Evolutionary conservation across 2,113 vertebrate species (phyloP), one percentile per base, ranked within the genome.

Genomic region (Pithys albifrons): DNA sequence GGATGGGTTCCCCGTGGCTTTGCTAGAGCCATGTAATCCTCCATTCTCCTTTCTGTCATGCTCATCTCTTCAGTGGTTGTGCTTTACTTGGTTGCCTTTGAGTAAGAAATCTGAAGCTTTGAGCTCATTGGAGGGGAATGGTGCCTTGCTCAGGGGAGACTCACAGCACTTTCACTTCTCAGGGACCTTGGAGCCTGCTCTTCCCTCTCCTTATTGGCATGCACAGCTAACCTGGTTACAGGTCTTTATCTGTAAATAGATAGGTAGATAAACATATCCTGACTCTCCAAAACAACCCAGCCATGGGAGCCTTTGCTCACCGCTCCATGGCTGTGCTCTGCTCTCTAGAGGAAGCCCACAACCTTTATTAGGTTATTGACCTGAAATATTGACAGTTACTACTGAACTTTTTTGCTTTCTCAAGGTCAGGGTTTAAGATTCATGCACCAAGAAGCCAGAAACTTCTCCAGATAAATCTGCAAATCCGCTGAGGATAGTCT

Each of bases 1-100:
- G 5, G 37, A 85, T 85, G n/a, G 51, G 55, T 49, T 96, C 88
- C 89, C 93, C 54, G 77, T 78, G 84, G 80, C 80, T 95, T 92
- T 87, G 65, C 52, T 87, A 78, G 80, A 91, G 41, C 79, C 73
- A 57, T 83, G 57, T 95, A 92, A 95, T 92, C 64, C 67, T 95
- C 81, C 8, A 1, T 59, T 91, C 76, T 78, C 52, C n/a, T 55
- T 93, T 67, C 52, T 86, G 83, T 78, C 80, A 59, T 67, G 80
- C 75, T 59, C 23, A 1, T 83, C 41, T 92, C 69, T 71, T 74
- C 57, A 25, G 58, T 67, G 69, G 23, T 75, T 69, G 12, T 55
- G 55, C 92, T 96, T 92, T 86, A 45, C 31, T 85, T 1, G 0
- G 18, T 89, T 2, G 1, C 5, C 45, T 95, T 28, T 70, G 45